Conservation (phyloP, 2,888 invertebrate species). For the Cheiracanthium punctorium region DNA sequence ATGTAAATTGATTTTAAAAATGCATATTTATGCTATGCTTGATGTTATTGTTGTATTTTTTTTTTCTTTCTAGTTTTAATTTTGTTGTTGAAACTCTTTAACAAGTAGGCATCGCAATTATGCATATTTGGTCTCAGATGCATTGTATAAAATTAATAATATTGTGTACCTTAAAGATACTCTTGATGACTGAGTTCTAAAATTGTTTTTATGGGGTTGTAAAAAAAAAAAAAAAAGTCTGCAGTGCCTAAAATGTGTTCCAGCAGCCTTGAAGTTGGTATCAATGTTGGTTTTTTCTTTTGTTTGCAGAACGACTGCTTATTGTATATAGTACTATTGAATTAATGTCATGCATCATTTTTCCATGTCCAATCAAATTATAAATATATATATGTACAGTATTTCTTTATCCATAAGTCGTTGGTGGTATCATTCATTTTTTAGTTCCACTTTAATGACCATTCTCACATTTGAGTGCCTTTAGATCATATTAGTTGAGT, state of each 20-base stretch:
- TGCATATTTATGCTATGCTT: too few relatives aligned
- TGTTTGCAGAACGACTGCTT: background rate
- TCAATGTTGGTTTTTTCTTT: background rate
- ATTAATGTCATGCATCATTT: background rate
- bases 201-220: background rate
- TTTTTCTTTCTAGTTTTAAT: too few relatives aligned
- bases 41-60: too few relatives aligned
- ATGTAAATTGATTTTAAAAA: too few relatives aligned
- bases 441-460: background rate
- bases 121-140: too few relatives aligned
- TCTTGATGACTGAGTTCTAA: background rate
- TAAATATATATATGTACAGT: background rate
- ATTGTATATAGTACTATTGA: constrained; percentile 13
- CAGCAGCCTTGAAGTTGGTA: constrained; percentile 1
- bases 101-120: too few relatives aligned
- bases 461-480: constrained; percentile 18
- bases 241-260: constrained; percentile 20
- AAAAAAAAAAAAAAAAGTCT: constrained; percentile 6
- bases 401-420: background rate
- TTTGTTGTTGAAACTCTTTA: too few relatives aligned
- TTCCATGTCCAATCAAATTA: constrained; percentile 11
- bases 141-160: too few relatives aligned
- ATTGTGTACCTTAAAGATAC: background rate
- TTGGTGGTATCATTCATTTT: background rate
- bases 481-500: background rate